phyloP scores from a whole-genome alignment of 2,888 invertebrate genomes.

The Hirtodrosophila duncani region DNA sequence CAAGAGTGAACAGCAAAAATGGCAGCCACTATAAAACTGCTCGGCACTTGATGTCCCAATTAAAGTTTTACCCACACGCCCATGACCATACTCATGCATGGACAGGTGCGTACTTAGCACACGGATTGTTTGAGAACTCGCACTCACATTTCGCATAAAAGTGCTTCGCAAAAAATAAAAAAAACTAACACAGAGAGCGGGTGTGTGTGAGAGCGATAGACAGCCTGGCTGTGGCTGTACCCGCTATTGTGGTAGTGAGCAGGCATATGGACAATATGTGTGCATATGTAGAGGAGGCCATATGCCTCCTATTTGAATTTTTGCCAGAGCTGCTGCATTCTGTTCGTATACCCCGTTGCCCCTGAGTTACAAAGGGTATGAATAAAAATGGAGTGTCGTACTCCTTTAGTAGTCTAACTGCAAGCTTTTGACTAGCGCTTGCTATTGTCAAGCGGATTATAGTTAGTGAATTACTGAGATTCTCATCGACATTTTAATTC shows the following conservation, averaged over 20 bases:
- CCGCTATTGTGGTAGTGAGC: neutral
- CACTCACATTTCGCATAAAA: conserved; percentile 62
- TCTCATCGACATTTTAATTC: no score
- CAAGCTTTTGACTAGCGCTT: no score
- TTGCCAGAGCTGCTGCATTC: no score
- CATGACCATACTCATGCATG: conserved; percentile 3
- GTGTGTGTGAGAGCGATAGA: neutral
- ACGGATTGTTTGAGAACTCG: conserved; percentile 56
- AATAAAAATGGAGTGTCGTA: no score
- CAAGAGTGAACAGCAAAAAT: neutral
- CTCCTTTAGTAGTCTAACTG: no score
- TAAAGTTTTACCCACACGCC: conserved; percentile 49
- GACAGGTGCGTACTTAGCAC: conserved; percentile 62
- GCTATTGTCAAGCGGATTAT: no score
- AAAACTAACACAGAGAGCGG: conserved; percentile 3
- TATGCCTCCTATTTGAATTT: conserved; percentile 5
- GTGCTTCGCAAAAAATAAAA: conserved; percentile 31
- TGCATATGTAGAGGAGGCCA: conserved; percentile 4
- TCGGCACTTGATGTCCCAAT: conserved; percentile 69
- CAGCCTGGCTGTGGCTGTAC: neutral
- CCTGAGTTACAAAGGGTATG: no score
- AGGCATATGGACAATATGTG: conserved; percentile 2
- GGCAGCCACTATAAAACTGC: conserved; percentile 38
- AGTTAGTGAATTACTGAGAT: no score
- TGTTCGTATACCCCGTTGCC: no score